A percentile compares a stretch with the other conserved stretches of the same genome.
Evolutionary conservation across 2,888 invertebrate genomes (phyloP).

Genomic region (Dioctria rufipes): DNA sequence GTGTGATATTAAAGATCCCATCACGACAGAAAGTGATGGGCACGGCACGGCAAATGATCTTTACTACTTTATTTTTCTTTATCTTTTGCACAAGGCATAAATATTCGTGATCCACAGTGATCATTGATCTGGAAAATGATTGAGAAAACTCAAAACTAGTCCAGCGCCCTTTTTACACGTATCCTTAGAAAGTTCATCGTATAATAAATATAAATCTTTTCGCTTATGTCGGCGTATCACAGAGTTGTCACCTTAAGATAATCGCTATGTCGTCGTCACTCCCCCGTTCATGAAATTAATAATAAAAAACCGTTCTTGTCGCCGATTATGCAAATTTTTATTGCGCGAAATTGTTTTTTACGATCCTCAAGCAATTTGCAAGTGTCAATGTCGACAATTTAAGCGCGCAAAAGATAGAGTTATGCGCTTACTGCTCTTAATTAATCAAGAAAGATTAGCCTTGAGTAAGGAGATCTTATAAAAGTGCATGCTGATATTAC

Average conservation of each 20-base stretch:
- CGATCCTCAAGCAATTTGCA: slow-evolving; percentile 15
- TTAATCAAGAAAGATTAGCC: no score
- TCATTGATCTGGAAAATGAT: slow-evolving; percentile 1
- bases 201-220: slow-evolving; percentile 25
- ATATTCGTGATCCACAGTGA: not conserved
- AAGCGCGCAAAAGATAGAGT: not conserved
- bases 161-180: not conserved
- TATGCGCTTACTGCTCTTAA: no score
- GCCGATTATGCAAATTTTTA: slow-evolving; percentile 43
- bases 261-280: slow-evolving; percentile 29
- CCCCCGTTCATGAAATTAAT: slow-evolving; percentile 27
- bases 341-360: slow-evolving; percentile 42
- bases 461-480: no score
- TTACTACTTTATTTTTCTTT: no score
- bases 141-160: not conserved
- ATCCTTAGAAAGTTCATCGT: not conserved
- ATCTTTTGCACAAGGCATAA: no score
- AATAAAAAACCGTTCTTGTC: not conserved
- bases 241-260: slow-evolving; percentile 44
- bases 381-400: slow-evolving; percentile 9
- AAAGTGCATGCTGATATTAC: no score
- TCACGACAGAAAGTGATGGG: not conserved
- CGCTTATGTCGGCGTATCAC: slow-evolving; percentile 30
- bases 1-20: not conserved
- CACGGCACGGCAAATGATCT: not conserved